Evolutionary conservation across 2,797 vertebrate genomes (phyloP).

Genomic region (Lepilemur ruficaudatus): DNA sequence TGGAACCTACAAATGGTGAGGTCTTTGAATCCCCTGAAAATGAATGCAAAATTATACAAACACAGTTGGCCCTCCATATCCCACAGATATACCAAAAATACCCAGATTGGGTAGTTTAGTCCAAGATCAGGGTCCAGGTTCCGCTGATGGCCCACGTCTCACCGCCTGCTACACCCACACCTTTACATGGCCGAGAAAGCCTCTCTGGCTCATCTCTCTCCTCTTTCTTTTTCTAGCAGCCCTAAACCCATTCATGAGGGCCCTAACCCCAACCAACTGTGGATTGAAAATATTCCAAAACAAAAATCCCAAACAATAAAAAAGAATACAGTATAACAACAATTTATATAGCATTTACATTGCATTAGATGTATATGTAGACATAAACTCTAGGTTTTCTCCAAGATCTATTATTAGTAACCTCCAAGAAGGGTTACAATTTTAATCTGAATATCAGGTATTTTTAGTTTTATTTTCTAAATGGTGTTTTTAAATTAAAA

Average conservation of each 20-base stretch:
- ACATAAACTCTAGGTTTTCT: neutral
- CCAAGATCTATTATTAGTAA: neutral
- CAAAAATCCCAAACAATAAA: neutral
- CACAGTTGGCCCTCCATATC: neutral
- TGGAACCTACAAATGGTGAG: neutral
- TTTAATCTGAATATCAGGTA: conserved; percentile 8
- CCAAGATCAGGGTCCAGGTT: neutral
- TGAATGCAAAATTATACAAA: neutral
- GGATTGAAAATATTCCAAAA: neutral
- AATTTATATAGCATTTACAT: neutral
- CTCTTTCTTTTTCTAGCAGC: neutral
- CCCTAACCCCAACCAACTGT: neutral
- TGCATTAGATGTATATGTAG: neutral
- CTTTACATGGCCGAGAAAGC: neutral
- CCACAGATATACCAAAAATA: neutral
- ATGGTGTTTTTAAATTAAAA: conserved; percentile 9
- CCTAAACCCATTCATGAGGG: neutral
- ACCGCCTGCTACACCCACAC: neutral
- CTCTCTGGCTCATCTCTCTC: neutral
- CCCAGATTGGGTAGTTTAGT: neutral
- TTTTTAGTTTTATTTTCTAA: neutral
- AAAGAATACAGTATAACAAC: neutral
- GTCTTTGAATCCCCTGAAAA: neutral
- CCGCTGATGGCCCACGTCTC: neutral
- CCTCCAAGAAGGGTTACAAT: neutral